A percentile compares a stretch with the other conserved stretches of the same genome.
These are phyloP conservation scores for Ophioderma brevispina DNA, from an alignment of 35 echinoderm and acorn worm species.

Conservation along the genomic window DNA sequence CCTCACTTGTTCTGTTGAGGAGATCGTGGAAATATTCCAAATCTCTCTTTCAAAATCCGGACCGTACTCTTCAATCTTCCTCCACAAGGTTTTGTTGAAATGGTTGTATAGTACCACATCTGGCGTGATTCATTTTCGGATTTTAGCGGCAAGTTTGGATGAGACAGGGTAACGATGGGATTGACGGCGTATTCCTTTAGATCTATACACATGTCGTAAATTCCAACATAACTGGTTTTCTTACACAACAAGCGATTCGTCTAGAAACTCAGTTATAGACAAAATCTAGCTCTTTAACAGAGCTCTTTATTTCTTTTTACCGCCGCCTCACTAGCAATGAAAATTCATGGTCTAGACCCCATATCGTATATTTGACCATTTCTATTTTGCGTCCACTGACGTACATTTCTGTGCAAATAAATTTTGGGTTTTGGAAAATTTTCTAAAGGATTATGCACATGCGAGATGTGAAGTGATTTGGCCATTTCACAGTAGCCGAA, in stretches of 20 bases:
- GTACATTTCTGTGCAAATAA: slow-evolving; percentile 43
- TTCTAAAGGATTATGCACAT: slow-evolving; percentile 32
- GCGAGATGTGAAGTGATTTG: slow-evolving; percentile 9
- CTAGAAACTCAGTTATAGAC: slow-evolving; percentile 76
- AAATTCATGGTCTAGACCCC: slow-evolving; percentile 49
- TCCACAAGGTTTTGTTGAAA: slow-evolving; percentile 68
- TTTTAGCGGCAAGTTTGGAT: slow-evolving; percentile 4
- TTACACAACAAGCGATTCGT: slow-evolving; percentile 65
- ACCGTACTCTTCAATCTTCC: slow-evolving; percentile 47
- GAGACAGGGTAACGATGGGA: slow-evolving; percentile 29
- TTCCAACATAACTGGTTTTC: slow-evolving; percentile 70
- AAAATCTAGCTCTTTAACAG: slow-evolving; percentile 58
- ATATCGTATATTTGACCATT: slow-evolving; percentile 80
- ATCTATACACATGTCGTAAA: slow-evolving; percentile 70
- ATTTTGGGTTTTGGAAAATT: slow-evolving; percentile 46
- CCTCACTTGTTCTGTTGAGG: not conserved
- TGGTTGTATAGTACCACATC: slow-evolving; percentile 48
- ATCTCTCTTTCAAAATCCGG: slow-evolving; percentile 45
- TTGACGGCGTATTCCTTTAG: slow-evolving; percentile 37
- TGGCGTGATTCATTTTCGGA: slow-evolving; percentile 14
- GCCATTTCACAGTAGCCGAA: slow-evolving; percentile 80
- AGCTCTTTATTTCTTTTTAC: slow-evolving; percentile 17
- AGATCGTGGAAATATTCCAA: slow-evolving; percentile 16
- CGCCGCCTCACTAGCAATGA: slow-evolving; percentile 12
- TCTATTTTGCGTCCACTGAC: slow-evolving; percentile 9